Evolutionary conservation across 2,888 invertebrate species (phyloP), one percentile per base, ranked within the genome.

Genomic region (Amaurobius ferox): DNA sequence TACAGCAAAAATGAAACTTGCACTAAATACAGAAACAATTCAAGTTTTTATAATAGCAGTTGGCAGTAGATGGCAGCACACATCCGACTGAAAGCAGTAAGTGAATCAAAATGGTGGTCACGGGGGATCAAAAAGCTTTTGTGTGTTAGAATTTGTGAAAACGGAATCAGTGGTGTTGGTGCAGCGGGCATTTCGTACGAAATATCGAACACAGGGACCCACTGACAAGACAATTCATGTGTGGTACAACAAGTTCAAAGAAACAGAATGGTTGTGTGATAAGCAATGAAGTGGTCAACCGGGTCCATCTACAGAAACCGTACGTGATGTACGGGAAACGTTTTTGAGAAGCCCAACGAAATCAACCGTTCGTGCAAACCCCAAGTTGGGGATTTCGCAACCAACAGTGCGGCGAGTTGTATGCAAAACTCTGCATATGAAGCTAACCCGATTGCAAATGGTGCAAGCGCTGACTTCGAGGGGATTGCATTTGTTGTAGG

Each of bases 211-310:
- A 61, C 61, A 61, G 61, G 28, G 61, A 61, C 61, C 61, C 9
- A 16, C 61, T 61, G 61, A 61, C 26, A 61, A 28, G 26, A 61
- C n/a, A n/a, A n/a, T n/a, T n/a, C n/a, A n/a, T n/a, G n/a, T n/a
- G n/a, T n/a, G n/a, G n/a, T n/a, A n/a, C n/a, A n/a, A n/a, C n/a
- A n/a, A n/a, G n/a, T n/a, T n/a, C n/a, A n/a, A n/a, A n/a, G n/a
- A 23, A 61, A 61, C 26, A 6, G 28, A 28, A 61, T 16, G 23
- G 7, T 61, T 61, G 6, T 61, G 7, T 61, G 26, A 16, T 26
- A 16, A 16, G 2, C 16, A 61, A 61, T 9, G 16, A 61, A 61
- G 23, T 61, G 23, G 6, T 61, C 28, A 26, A 0, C 61, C 5
- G 28, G 23, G 3, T 16, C 55, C 55, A 16, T 55, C n/a, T 55